phyloP scores from a whole-genome alignment of 2,113 vertebrate genomes.

The Sclerurus mexicanus region DNA sequence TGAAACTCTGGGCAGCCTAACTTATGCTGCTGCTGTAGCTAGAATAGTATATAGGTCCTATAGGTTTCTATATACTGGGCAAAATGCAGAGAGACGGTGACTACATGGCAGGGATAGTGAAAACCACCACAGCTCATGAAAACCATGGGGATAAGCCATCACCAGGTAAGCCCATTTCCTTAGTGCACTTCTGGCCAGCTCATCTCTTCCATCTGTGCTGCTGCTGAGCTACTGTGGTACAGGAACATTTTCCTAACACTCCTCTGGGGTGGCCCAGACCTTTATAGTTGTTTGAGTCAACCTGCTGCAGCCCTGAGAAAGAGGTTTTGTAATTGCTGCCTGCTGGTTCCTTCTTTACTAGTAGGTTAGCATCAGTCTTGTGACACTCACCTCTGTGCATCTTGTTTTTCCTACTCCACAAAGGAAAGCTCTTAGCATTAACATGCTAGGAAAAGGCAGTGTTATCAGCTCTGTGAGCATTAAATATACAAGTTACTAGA shows the following conservation, averaged over 20 bases:
- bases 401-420: not conserved
- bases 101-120: not conserved
- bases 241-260: not conserved
- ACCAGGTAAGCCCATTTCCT: not conserved
- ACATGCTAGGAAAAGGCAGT: fast-evolving
- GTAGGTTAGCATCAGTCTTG: fast-evolving
- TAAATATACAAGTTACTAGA: not conserved
- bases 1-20: not conserved
- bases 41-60: not conserved
- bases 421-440: not conserved
- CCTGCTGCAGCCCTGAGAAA: not conserved
- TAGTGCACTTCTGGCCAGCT: fast-evolving
- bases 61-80: not conserved
- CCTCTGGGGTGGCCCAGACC: not conserved
- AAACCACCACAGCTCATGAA: not conserved
- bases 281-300: not conserved
- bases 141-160: not conserved
- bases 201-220: not conserved
- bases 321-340: not conserved
- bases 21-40: not conserved
- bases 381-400: not conserved
- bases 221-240: not conserved
- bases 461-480: not conserved
- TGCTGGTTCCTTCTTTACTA: not conserved
- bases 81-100: fast-evolving